Evolutionary conservation across 1,140 invertebrate genomes (phyloP), one percentile per base, ranked within the genome.

Genomic region (Pantala flavescens): DNA sequence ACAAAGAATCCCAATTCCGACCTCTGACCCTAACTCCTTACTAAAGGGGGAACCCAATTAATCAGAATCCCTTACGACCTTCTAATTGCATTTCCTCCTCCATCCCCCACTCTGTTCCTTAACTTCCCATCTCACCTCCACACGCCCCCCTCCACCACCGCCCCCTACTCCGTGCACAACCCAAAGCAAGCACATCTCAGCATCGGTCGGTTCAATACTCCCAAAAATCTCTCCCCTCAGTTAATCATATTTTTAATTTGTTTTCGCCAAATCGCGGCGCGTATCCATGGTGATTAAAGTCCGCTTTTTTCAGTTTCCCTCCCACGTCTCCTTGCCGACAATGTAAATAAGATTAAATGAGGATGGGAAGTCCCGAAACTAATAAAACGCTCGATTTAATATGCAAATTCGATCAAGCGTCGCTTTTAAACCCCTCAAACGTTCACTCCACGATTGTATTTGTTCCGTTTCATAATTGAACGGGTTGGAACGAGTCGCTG

Each of bases 21-120:
- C n/a, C 49, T 12, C 49, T 63, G 49, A 63, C 49, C 49, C 49
- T 7, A 63, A 63, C 49, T 63, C 49, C 28, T 36, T 63, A 21
- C 49, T 21, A 63, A 21, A 63, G n/a, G 49, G n/a, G 49, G 49
- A 63, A 63, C 49, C 49, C 49, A 63, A 63, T 63, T 63, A 63
- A 63, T 63, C 49, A 63, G 49, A 63, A 63, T 63, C 49, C 49
- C 49, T 63, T 63, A 63, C 49, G 49, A 63, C 49, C 49, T 63
- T 63, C 49, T 63, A 63, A 63, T 63, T 63, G 49, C 49, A 63
- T 63, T 63, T 63, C 49, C 49, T 21, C 49, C 49, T 14, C 2
- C 49, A 7, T 12, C n/a, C 49, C 49, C n/a, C 49, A 63, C 49
- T 63, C 49, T 63, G 3, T 63, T 21, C n/a, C 49, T 63, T 21